Evolutionary conservation across 2,113 vertebrate species (phyloP), one percentile per base, ranked within the genome.

Genomic region (Hemiprocne comata): DNA sequence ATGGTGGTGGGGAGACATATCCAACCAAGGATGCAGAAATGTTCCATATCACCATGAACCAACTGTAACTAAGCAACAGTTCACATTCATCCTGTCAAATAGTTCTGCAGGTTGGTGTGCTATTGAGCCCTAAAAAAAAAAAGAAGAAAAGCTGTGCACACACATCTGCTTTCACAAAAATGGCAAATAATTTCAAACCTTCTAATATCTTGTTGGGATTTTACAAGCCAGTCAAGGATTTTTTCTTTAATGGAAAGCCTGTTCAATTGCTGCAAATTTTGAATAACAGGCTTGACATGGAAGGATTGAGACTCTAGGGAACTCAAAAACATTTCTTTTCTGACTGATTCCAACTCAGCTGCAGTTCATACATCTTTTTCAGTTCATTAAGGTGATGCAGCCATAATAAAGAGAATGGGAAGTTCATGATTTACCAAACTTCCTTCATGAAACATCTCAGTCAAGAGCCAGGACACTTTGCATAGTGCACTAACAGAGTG

Each of bases 51-150:
- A n/a, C 65, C 55, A 13, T 11, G 25, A 40, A 70, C 9, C 34
- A 78, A 10, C 23, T 69, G 85, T 91, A 89, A 61, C 70, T 54
- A 91, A 87, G 87, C 81, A 96, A 91, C 87, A 78, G 51, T 57
- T 93, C 81, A 67, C 29, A 54, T 85, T 81, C 44, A 26, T 85
- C 29, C 15, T 82, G 57, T 75, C 53, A 82, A 58, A 23, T 34
- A 48, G 12, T 42, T 75, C 78, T 76, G 34, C 13, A 78, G 6
- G 26, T 16, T 80, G 19, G 8, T 55, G 19, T 74, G 13, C 6
- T 77, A 29, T 29, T 26, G 24, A 91, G 33, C 57, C 12, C 12
- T 38, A 36, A 91, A 81, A 38, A 48, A 65, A 46, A 34, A 58
- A n/a, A n/a, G n/a, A n/a, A n/a, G n/a, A n/a, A 6, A 9, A 13